Conservation (phyloP, 2,797 vertebrate species). For the Sebastes taczanowskii region DNA sequence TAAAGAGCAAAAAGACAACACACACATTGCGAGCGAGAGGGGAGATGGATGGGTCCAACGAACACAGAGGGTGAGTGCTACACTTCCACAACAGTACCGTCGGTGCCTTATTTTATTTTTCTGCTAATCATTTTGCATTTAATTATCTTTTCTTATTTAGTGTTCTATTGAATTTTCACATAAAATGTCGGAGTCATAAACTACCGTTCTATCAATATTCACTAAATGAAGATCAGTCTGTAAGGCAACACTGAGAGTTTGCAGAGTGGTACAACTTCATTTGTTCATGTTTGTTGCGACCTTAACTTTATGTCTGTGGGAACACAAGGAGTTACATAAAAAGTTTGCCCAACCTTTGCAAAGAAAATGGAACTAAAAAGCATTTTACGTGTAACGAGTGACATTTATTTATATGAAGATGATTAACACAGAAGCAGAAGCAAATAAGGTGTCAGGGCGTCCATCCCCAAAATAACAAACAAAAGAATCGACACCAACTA, state of each 20-base stretch:
- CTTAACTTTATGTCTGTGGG: neutral
- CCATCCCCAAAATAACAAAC: neutral
- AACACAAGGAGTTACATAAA: neutral
- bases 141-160: neutral
- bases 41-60: too few species aligned
- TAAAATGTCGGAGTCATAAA: neutral
- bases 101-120: neutral
- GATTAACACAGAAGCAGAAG: neutral
- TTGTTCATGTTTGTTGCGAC: neutral
- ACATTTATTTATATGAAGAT: neutral
- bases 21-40: too few species aligned
- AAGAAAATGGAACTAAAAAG: neutral
- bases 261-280: neutral
- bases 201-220: neutral
- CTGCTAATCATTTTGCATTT: neutral
- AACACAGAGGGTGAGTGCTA: too few species aligned
- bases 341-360: neutral
- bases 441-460: neutral
- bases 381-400: neutral
- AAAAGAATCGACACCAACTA: neutral
- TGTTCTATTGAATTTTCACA: neutral
- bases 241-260: neutral
- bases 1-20: too few species aligned
- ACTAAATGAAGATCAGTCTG: neutral
- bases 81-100: accelerated